Percentiles rank a stretch among this genome's conserved stretches.
Evolutionary conservation across 2,888 invertebrate species (phyloP).

Genomic region (Argyresthia goedartella): DNA sequence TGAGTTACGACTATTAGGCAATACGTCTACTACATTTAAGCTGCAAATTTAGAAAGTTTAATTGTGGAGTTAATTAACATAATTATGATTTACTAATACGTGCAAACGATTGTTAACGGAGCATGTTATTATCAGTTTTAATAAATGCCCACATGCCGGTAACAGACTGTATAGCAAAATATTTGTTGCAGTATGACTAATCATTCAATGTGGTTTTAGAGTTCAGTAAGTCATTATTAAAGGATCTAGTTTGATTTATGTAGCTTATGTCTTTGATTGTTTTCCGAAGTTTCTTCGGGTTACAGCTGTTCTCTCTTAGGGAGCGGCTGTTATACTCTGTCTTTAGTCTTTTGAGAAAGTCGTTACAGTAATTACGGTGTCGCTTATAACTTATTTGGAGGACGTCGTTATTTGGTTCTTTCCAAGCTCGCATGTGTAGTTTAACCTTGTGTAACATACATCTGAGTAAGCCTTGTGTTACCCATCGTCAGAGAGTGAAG

Average conservation of each 20-base stretch:
- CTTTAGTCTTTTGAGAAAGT: background rate
- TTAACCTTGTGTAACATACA: background rate
- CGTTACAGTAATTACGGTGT: background rate
- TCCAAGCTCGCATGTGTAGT: background rate
- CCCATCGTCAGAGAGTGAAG: background rate
- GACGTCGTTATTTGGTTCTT: background rate
- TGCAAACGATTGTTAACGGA: no score
- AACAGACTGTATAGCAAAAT: no score
- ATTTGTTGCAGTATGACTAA: background rate
- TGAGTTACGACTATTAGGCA: no score
- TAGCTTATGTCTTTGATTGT: background rate
- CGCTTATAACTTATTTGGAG: background rate
- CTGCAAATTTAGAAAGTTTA: no score
- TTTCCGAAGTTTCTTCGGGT: background rate
- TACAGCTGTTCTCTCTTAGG: background rate
- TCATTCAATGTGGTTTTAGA: background rate
- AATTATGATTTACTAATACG: no score
- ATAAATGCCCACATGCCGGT: no score
- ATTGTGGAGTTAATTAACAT: no score
- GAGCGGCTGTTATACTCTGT: background rate
- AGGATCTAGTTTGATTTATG: background rate
- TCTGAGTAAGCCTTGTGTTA: background rate
- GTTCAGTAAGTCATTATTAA: background rate
- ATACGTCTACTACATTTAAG: no score
- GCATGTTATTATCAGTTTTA: no score